Evolutionary conservation across 2,888 invertebrate genomes (phyloP).

Genomic region (Argynnis bischoffii): DNA sequence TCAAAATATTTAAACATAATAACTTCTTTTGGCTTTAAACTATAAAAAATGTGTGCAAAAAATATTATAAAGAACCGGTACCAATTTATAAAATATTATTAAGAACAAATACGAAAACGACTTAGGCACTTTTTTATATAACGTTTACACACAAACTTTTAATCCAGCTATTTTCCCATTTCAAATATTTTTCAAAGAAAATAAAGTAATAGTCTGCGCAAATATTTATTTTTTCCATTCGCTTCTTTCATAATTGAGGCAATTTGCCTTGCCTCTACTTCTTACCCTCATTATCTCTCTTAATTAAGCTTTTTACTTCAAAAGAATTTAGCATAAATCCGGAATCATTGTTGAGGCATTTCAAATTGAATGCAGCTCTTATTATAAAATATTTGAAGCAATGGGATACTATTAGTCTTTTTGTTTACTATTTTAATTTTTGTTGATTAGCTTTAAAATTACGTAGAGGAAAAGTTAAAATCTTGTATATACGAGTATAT

Average conservation of each 20-base stretch:
- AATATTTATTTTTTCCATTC: conserved; percentile 13
- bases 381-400: conserved; percentile 12
- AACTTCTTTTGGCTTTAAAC: too few species aligned
- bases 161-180: not conserved
- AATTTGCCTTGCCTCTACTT: conserved; percentile 11
- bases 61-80: too few species aligned
- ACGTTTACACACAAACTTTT: too few species aligned
- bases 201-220: conserved; percentile 11
- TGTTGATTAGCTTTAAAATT: not conserved
- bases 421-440: not conserved
- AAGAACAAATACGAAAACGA: too few species aligned
- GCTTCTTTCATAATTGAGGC: conserved; percentile 9
- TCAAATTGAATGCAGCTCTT: conserved; percentile 1
- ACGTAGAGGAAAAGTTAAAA: too few species aligned
- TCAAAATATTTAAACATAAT: too few species aligned
- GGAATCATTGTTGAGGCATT: conserved; percentile 15
- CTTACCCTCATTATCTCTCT: conserved; percentile 23
- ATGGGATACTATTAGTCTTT: not conserved
- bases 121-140: too few species aligned
- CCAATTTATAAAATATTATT: too few species aligned
- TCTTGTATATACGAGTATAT: too few species aligned
- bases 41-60: too few species aligned
- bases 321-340: conserved; percentile 18
- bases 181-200: conserved; percentile 4
- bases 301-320: conserved; percentile 23